Conservation (phyloP, 2,888 invertebrate species). For the Dyspetes luteomarginatus region DNA sequence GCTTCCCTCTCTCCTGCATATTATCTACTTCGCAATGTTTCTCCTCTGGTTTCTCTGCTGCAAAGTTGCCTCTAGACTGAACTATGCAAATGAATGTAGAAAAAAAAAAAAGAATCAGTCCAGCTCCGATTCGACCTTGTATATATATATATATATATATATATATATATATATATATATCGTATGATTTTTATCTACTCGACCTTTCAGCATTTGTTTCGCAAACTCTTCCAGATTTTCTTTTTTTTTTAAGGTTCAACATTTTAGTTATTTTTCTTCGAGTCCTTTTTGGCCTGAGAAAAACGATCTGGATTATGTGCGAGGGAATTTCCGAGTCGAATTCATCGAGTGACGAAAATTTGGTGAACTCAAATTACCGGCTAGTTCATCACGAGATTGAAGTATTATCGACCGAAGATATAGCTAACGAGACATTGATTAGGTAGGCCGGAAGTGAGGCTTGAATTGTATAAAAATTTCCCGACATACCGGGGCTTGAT, state of each 20-base stretch:
- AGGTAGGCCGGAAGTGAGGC: constrained; percentile 28
- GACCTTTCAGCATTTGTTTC: background rate
- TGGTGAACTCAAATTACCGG: background rate
- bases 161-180: no score
- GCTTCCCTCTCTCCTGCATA: background rate
- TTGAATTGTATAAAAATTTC: background rate
- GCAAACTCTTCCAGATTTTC: background rate
- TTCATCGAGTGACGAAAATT: background rate
- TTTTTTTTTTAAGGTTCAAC: background rate
- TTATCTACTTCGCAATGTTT: background rate
- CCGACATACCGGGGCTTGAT: background rate
- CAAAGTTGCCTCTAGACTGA: background rate
- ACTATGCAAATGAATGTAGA: background rate
- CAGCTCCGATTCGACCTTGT: background rate
- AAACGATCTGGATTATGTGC: constrained; percentile 5
- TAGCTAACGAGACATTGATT: constrained; percentile 47
- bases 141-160: no score
- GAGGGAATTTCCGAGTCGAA: constrained; percentile 3
- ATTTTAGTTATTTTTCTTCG: constrained; percentile 7
- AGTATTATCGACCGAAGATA: constrained; percentile 55
- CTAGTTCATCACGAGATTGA: background rate
- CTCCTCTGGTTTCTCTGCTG: no score
- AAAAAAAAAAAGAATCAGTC: background rate
- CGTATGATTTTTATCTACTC: no score
- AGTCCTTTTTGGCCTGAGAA: background rate